Evolutionary conservation across 2,113 vertebrate genomes (phyloP).

Genomic region (Dicaeum eximium): DNA sequence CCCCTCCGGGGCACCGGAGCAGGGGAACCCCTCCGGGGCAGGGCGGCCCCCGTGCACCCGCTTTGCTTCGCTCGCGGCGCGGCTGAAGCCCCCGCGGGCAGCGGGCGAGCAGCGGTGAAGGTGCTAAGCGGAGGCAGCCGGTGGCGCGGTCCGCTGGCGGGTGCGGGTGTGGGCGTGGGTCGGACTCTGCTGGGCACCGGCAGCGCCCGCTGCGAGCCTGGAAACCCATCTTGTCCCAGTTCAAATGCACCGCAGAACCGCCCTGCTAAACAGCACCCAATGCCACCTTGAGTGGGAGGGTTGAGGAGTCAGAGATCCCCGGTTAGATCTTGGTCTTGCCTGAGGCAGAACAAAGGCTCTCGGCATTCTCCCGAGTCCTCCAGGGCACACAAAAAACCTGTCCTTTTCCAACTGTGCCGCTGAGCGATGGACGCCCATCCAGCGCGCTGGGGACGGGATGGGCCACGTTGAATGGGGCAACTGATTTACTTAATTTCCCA

Average conservation of each 20-base stretch:
- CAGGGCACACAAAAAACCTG: neutral
- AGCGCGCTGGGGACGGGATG: rapidly evolving
- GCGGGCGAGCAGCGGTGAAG: neutral
- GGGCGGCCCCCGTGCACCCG: neutral
- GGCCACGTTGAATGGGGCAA: rapidly evolving
- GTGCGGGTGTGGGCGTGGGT: neutral
- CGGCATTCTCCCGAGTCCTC: neutral
- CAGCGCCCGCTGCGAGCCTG: neutral
- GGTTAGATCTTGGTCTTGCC: neutral
- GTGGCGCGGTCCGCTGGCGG: neutral
- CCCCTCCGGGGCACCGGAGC: neutral
- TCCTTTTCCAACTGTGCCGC: neutral
- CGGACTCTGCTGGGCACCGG: neutral
- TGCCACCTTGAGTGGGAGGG: neutral
- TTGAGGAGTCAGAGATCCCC: neutral
- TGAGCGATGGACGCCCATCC: neutral
- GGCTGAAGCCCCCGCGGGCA: neutral
- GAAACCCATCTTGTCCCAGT: rapidly evolving
- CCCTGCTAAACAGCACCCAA: neutral
- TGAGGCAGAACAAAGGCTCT: conserved; percentile 4
- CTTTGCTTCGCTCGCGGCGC: neutral
- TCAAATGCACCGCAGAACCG: rapidly evolving
- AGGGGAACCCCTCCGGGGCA: neutral
- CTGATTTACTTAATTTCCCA: neutral
- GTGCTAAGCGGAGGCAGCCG: neutral